A percentile compares a stretch with the other conserved stretches of the same genome.
Evolutionary conservation across 2,113 vertebrate genomes (phyloP).

Genomic region (Mastomys natalensis): DNA sequence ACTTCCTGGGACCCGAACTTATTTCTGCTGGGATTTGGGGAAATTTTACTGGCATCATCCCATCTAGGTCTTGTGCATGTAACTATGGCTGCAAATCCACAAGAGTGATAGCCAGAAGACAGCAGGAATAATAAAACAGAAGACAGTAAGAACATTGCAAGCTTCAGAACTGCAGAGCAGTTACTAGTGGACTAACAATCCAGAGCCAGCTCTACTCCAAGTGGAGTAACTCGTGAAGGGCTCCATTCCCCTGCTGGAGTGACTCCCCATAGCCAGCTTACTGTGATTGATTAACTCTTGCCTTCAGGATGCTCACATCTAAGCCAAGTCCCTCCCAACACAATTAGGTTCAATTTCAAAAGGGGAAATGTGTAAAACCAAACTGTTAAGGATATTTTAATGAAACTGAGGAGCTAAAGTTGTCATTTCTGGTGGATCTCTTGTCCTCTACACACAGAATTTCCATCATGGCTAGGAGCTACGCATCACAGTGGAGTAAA

Average conservation of each 20-base stretch:
- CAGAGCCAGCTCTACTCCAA: not conserved
- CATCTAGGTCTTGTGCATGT: not conserved
- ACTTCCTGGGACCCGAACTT: not conserved
- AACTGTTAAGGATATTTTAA: not conserved
- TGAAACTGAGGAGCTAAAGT: not conserved
- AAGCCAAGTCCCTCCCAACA: not conserved
- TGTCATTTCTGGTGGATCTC: not conserved
- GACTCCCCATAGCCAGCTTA: not conserved
- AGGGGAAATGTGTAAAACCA: not conserved
- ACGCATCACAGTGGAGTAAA: not conserved
- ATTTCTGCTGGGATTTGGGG: not conserved
- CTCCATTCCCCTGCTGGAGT: too few relatives aligned
- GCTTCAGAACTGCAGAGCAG: not conserved
- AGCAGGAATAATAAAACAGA: conserved; percentile 33
- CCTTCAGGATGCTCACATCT: not conserved
- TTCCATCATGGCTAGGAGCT: not conserved
- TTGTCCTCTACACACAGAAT: not conserved
- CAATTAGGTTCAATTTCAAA: conserved; percentile 48
- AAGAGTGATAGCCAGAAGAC: not conserved
- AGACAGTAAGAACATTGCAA: not conserved
- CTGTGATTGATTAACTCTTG: not conserved
- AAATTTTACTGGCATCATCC: not conserved
- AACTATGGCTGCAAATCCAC: not conserved
- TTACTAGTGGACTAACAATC: not conserved
- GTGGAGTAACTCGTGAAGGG: too few relatives aligned